These are phyloP conservation scores for Antennarius striatus DNA, from an alignment of 2,113 vertebrate species.

Conservation along the genomic window DNA sequence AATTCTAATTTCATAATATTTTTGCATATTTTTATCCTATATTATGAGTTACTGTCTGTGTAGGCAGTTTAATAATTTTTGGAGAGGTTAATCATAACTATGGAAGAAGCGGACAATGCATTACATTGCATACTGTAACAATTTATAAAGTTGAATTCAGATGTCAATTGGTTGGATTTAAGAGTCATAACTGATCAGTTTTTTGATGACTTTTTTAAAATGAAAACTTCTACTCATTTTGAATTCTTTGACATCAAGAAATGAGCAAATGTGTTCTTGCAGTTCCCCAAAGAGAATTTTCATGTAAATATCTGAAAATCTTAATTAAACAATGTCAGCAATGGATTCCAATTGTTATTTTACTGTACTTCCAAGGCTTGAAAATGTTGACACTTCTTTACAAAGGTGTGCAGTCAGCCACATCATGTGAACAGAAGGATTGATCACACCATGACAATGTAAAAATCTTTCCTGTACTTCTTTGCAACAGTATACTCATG, in stretches of 20 bases:
- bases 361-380: too few relatives aligned
- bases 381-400: too few relatives aligned
- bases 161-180: too few relatives aligned
- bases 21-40: conserved; percentile 8
- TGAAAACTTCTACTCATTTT: background rate
- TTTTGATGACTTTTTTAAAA: background rate
- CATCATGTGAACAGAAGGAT: background rate
- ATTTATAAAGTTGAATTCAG: conserved; percentile 12
- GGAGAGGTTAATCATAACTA: background rate
- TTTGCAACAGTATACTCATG: too few relatives aligned
- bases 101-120: background rate
- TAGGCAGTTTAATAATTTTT: background rate
- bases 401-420: too few relatives aligned
- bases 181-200: too few relatives aligned
- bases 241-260: background rate
- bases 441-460: background rate
- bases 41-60: conserved; percentile 11
- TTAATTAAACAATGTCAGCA: background rate
- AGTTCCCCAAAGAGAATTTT: conserved; percentile 12
- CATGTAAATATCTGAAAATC: conserved; percentile 18
- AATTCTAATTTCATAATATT: conserved; percentile 5
- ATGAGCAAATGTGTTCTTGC: background rate
- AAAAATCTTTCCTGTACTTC: background rate
- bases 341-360: too few relatives aligned
- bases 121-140: background rate